Percentiles rank a stretch among this genome's conserved stretches.
These are phyloP conservation scores for Crotalus helleri DNA, from an alignment of 2,113 vertebrate species.

Conservation along the genomic window DNA sequence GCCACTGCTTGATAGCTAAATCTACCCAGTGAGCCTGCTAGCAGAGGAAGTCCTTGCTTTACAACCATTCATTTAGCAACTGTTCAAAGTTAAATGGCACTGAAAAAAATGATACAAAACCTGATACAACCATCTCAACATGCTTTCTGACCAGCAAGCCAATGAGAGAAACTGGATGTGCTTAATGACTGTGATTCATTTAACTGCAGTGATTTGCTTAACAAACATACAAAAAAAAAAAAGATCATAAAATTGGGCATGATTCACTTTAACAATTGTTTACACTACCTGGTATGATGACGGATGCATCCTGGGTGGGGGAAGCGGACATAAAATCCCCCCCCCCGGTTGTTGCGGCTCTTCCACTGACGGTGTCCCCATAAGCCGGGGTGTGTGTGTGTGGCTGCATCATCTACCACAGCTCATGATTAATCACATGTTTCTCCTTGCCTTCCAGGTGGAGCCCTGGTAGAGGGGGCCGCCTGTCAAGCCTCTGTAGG, in stretches of 20 bases:
- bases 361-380: too few species aligned
- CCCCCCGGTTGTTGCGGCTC: too few species aligned
- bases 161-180: background rate
- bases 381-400: too few species aligned
- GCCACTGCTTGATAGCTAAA: too few species aligned
- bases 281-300: too few species aligned
- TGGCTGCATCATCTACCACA: too few species aligned
- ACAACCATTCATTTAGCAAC: background rate
- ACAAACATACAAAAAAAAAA: background rate
- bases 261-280: background rate
- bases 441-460: too few species aligned
- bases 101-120: background rate
- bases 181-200: background rate
- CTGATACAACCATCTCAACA: background rate
- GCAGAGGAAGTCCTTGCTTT: background rate
- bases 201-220: background rate
- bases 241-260: background rate
- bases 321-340: too few species aligned
- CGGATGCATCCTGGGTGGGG: too few species aligned
- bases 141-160: background rate
- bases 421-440: too few species aligned
- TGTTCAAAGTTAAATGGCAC: background rate
- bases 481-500: too few species aligned
- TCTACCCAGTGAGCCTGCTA: background rate
- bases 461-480: too few species aligned